Base-by-base conservation (phyloP, 1,140 invertebrate genomes). In the Oryctes rhinoceros region DNA sequence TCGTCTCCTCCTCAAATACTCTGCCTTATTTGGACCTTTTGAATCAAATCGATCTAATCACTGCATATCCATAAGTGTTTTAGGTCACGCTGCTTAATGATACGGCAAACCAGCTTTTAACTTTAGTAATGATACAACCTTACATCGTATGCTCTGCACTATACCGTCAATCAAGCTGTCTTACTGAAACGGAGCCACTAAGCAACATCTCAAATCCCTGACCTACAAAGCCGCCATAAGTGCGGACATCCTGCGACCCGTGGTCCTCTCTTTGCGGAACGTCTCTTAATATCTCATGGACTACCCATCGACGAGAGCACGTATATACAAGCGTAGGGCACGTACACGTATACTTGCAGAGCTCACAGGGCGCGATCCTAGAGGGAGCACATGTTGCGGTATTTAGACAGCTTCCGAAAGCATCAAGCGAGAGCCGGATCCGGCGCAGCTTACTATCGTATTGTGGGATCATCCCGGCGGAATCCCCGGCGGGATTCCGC, bases 351-450 rank as follows among this genome's bases (percentile, higher is more conserved):
- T 18, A 18, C 9, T 13, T 59, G n/a, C 53, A 15, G 20, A 71
- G 65, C 65, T 35, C 65, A 71, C 65, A 30, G 65, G 65, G 35
- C 65, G 65, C 65, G 24, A 81, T 67, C 37, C 75, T 77, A 49
- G 30, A 71, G 65, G 65, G 65, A 80, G 80, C 81, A 83, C 82
- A 83, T 83, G 81, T 81, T 83, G 81, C 78, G 82, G 82, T 83
- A 83, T 83, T 83, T 83, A 83, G 79, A 78, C 82, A 81, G 78
- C 79, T 80, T 79, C 82, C 82, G 67, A 71, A 80, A 81, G 82
- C 79, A 80, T 83, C 78, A 79, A 74, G 79, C 59, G 10, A 65
- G 74, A 76, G 74, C 80, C 78, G 80, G 82, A 83, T 81, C 65
- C 76, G 65, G 74, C 53, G 18, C 53, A 78, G 81, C 78, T 82